Evolutionary conservation across 2,888 invertebrate genomes (phyloP), one percentile per base, ranked within the genome.

Genomic region (Diplazon laetatorius): DNA sequence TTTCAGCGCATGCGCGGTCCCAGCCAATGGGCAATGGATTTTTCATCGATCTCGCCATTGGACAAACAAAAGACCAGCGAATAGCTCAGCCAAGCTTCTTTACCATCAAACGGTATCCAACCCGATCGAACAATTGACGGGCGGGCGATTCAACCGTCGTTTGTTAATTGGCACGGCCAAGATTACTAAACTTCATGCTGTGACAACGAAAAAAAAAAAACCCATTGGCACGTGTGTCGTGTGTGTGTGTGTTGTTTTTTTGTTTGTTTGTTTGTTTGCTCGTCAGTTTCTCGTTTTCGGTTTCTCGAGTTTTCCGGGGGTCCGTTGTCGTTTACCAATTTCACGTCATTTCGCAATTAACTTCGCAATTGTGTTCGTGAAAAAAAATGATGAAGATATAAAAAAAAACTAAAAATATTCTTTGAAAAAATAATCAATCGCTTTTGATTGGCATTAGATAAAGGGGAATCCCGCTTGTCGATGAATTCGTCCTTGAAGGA

Each of bases 211-310:
- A 59, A 22, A n/a, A n/a, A n/a, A n/a, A n/a, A n/a, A n/a, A n/a
- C n/a, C n/a, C n/a, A n/a, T n/a, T n/a, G n/a, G n/a, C n/a, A n/a
- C n/a, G n/a, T n/a, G n/a, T n/a, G n/a, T n/a, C 44, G 55, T 20
- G 59, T 48, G 52, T 46, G 37, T 20, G 14, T 48, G 46, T n/a
- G n/a, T n/a, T n/a, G n/a, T n/a, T n/a, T n/a, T n/a, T n/a, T n/a
- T n/a, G n/a, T n/a, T n/a, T n/a, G n/a, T n/a, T n/a, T n/a, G 16
- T 55, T 30, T 55, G 57, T 69, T 70, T 39, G 59, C 59, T 48
- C 59, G 39, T 60, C 59, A 70, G n/a, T 59, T 70, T 60, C 48
- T 70, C 20, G 46, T 70, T 70, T 57, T 16, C 52, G 35, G 44
- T 63, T 59, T 57, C 9, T 16, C 46, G 30, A 37, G 46, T 65